These are phyloP conservation scores for Strix aluco DNA, from an alignment of 2,113 vertebrate species.

Conservation along the genomic window DNA sequence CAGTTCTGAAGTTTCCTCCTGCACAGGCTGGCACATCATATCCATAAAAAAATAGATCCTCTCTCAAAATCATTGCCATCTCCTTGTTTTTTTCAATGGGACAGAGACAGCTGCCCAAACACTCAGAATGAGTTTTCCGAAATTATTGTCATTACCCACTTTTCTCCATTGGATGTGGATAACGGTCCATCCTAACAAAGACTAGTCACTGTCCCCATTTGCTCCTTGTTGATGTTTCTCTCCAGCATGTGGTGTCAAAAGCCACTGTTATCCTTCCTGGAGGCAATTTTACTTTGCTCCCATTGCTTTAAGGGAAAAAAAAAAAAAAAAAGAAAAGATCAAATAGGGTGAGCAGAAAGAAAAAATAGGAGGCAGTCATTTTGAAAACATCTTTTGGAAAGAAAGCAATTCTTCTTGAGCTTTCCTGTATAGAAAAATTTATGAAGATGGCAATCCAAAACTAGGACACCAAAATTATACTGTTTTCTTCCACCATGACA, in stretches of 20 bases:
- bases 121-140: neutral
- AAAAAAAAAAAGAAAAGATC: neutral
- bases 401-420: neutral
- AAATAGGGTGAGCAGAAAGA: neutral
- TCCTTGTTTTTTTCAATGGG: neutral
- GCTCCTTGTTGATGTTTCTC: neutral
- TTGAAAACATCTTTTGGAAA: neutral
- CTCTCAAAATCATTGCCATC: neutral
- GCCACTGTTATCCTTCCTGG: neutral
- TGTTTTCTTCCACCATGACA: neutral
- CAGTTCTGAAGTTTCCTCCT: neutral
- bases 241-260: neutral
- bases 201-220: neutral
- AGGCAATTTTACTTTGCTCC: neutral
- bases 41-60: neutral
- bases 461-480: neutral
- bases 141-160: neutral
- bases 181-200: neutral
- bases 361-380: neutral
- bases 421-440: neutral
- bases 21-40: neutral
- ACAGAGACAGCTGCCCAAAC: neutral
- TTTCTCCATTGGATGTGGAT: neutral
- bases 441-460: neutral
- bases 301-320: neutral